Percentiles rank a stretch among this genome's conserved stretches.
Evolutionary conservation across 2,888 invertebrate species (phyloP).

Genomic region (Netelia inedita): DNA sequence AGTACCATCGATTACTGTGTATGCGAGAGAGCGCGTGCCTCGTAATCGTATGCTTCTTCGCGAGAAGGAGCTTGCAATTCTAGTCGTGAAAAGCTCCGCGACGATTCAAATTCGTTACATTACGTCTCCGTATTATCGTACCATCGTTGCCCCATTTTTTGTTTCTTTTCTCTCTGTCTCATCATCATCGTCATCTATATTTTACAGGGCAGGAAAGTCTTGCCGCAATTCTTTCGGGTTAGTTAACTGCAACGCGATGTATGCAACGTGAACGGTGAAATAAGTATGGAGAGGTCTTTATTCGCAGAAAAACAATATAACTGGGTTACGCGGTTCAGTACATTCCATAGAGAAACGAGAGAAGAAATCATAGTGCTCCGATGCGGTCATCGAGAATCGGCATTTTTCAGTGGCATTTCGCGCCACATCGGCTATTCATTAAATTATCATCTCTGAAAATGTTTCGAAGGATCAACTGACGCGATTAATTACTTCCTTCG

Average conservation of each 20-base stretch:
- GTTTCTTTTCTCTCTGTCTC: slow-evolving; percentile 17
- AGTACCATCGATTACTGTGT: slow-evolving; percentile 20
- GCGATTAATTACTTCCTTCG: no score
- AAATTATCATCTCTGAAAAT: no score
- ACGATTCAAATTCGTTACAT: neutral
- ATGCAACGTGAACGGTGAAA: neutral
- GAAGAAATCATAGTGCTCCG: slow-evolving; percentile 72
- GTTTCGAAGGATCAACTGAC: no score
- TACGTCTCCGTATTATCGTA: slow-evolving; percentile 10
- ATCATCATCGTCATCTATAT: neutral
- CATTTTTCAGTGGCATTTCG: slow-evolving; percentile 47
- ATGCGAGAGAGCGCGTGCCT: slow-evolving; percentile 5
- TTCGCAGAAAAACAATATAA: slow-evolving; percentile 68
- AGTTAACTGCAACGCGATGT: neutral
- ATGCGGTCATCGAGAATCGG: slow-evolving; percentile 71
- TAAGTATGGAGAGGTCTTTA: slow-evolving; percentile 17
- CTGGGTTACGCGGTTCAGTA: slow-evolving; percentile 73
- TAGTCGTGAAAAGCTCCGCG: slow-evolving; percentile 5
- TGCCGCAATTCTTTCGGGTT: neutral
- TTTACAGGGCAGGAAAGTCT: slow-evolving; percentile 19
- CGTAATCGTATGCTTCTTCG: slow-evolving; percentile 26
- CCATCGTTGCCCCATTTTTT: slow-evolving; percentile 15
- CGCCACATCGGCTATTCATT: neutral
- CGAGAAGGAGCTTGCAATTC: neutral
- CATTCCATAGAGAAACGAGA: slow-evolving; percentile 69